Conservation (phyloP, 2,797 vertebrate genomes). For the Spea hammondii region DNA sequence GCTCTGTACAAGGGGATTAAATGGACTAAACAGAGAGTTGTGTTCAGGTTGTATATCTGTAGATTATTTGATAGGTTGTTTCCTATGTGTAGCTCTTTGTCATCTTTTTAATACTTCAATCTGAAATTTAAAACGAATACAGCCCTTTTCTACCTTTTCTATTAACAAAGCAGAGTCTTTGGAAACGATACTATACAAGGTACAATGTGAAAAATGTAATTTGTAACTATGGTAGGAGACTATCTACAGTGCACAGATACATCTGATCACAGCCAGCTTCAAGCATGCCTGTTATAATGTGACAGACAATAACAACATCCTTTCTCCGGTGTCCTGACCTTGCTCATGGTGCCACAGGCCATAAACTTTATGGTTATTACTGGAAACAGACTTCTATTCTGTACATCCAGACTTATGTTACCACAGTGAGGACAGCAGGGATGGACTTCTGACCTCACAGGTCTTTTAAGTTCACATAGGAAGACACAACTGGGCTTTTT, state of each 20-base stretch:
- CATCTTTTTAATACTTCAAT: too few species aligned
- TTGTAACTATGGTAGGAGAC: neutral
- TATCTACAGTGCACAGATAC: neutral
- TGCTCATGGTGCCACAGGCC: constrained; percentile 48
- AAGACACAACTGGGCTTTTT: constrained; percentile 10
- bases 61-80: too few species aligned
- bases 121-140: too few species aligned
- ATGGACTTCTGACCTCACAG: constrained; percentile 28
- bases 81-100: too few species aligned
- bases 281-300: neutral
- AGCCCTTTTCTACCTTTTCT: too few species aligned
- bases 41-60: too few species aligned
- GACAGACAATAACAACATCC: constrained; percentile 40
- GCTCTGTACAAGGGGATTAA: too few species aligned
- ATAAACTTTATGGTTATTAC: constrained; percentile 50
- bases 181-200: too few species aligned
- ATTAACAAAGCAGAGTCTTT: too few species aligned
- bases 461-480: constrained; percentile 3
- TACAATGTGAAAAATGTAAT: too few species aligned
- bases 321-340: constrained; percentile 2
- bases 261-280: neutral
- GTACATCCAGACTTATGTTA: constrained; percentile 30
- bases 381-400: constrained; percentile 44
- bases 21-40: too few species aligned
- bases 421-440: constrained; percentile 8